Evolutionary conservation across 1,140 invertebrate species (phyloP).

Genomic region (Sycophila sp.): DNA sequence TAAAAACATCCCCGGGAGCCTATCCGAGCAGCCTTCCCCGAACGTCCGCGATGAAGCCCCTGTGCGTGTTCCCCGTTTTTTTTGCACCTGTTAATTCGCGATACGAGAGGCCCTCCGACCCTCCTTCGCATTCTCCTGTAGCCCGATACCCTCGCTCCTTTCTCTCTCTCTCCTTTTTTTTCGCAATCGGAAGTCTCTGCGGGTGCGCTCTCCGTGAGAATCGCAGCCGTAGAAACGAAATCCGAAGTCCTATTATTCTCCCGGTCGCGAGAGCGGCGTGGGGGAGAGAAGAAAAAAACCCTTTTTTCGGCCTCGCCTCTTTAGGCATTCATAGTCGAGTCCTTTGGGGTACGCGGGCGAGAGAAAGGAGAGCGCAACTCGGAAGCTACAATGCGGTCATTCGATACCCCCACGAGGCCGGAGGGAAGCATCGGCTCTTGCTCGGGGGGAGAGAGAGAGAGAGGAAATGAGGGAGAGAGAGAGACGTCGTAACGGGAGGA

Average conservation of each 20-base stretch:
- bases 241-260: slow-evolving; percentile 15
- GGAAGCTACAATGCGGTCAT: slow-evolving; percentile 29
- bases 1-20: too few species aligned
- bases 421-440: neutral
- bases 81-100: neutral
- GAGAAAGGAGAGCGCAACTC: neutral
- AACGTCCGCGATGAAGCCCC: too few species aligned
- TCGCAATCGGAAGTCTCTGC: slow-evolving; percentile 8
- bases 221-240: slow-evolving; percentile 33
- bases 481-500: neutral
- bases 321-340: neutral
- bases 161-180: neutral
- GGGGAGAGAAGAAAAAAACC: too few species aligned
- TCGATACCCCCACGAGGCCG: slow-evolving; percentile 12
- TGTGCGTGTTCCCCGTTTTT: too few species aligned
- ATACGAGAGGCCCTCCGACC: too few species aligned
- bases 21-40: neutral
- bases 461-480: too few species aligned
- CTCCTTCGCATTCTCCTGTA: too few species aligned
- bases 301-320: neutral
- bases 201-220: slow-evolving; percentile 5
- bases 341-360: neutral
- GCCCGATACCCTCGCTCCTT: neutral
- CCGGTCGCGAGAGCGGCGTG: too few species aligned
- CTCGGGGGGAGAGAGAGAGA: neutral